phyloP scores from a whole-genome alignment of 2,888 invertebrate genomes.

The Oscheius sp. region DNA sequence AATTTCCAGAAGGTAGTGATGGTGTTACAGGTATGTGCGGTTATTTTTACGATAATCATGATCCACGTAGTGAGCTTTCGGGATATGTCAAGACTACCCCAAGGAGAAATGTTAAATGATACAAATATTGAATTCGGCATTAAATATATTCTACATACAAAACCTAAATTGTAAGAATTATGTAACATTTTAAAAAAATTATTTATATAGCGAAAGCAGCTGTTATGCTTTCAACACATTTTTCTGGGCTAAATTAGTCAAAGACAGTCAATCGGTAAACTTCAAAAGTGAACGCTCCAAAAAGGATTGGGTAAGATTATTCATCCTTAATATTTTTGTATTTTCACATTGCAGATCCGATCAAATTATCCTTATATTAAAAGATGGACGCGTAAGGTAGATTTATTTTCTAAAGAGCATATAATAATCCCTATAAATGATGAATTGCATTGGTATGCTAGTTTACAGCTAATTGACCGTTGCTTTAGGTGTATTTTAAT shows the following conservation, averaged over 20 bases:
- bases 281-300: not conserved
- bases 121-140: conserved; percentile 20
- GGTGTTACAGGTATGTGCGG: too few species aligned
- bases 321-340: not conserved
- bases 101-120: conserved; percentile 27
- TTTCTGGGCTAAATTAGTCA: not conserved
- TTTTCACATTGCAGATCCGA: not conserved
- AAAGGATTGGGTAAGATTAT: not conserved
- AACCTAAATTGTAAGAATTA: not conserved
- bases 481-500: not conserved
- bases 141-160: not conserved
- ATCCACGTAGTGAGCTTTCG: conserved; percentile 2
- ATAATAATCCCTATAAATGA: conserved; percentile 10
- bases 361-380: conserved; percentile 1
- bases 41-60: too few species aligned
- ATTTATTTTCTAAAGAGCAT: conserved; percentile 7
- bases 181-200: not conserved
- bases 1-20: too few species aligned
- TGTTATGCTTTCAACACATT: conserved; percentile 6
- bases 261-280: not conserved
- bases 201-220: not conserved
- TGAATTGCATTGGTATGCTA: conserved; percentile 20
- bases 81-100: conserved; percentile 15
- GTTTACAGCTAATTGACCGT: not conserved
- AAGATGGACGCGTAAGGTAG: conserved; percentile 28